A percentile compares a stretch with the other conserved stretches of the same genome.
phyloP scores from a whole-genome alignment of 2,797 vertebrate genomes.

The Rhinoraja longicauda region DNA sequence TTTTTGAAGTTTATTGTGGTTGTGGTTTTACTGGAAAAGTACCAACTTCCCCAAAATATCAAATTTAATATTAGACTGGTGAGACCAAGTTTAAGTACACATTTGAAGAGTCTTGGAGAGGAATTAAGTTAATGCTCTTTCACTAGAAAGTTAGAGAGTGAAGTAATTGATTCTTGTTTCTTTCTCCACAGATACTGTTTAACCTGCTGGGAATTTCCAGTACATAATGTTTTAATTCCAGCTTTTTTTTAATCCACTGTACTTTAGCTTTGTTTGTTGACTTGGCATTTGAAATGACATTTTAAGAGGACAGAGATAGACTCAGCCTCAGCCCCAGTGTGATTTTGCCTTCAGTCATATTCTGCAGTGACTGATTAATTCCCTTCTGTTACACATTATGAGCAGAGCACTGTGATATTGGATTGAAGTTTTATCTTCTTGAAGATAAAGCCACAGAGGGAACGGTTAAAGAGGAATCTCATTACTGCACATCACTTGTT shows the following conservation, averaged over 20 bases:
- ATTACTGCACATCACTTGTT: not conserved
- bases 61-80: not conserved
- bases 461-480: not conserved
- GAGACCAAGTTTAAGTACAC: slow-evolving; percentile 7
- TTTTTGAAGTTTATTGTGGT: not conserved
- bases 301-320: not conserved
- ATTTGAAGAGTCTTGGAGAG: not conserved
- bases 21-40: not conserved
- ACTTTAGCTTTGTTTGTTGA: too few species aligned
- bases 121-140: too few species aligned
- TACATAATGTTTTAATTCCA: too few species aligned
- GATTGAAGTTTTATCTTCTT: slow-evolving; percentile 1
- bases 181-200: too few species aligned
- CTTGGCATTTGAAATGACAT: not conserved
- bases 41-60: not conserved
- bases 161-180: too few species aligned
- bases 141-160: too few species aligned
- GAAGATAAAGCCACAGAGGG: not conserved
- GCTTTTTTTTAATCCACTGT: too few species aligned
- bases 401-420: not conserved
- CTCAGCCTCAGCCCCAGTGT: not conserved
- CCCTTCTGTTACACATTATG: not conserved
- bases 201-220: too few species aligned
- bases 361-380: not conserved
- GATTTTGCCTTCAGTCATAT: not conserved